phyloP scores from a whole-genome alignment of 2,113 vertebrate genomes.

The Caretta caretta region DNA sequence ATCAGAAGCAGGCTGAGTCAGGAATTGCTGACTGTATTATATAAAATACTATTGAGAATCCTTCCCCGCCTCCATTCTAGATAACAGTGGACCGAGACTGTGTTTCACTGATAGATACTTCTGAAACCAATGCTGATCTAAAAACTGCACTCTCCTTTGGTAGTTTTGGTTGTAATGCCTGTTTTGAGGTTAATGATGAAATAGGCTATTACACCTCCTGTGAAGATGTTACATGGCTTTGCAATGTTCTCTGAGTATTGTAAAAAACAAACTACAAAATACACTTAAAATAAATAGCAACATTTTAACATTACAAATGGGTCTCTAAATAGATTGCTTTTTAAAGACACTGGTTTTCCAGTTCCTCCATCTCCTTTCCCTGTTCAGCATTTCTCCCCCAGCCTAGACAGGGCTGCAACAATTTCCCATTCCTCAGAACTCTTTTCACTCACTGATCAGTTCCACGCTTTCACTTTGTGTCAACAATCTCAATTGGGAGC shows the following conservation, averaged over 20 bases:
- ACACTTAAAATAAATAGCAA: background rate
- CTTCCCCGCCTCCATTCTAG: background rate
- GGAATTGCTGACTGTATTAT: background rate
- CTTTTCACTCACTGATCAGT: background rate
- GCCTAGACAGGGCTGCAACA: accelerated
- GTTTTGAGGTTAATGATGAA: background rate
- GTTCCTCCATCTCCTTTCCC: background rate
- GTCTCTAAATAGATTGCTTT: background rate
- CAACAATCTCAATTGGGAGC: background rate
- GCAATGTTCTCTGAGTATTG: background rate
- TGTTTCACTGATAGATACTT: accelerated
- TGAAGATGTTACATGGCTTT: background rate
- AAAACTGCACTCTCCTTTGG: background rate
- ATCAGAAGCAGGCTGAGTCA: background rate
- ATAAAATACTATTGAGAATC: accelerated
- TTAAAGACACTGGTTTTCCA: background rate
- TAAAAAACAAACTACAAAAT: background rate
- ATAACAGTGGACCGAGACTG: background rate
- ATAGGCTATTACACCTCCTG: background rate
- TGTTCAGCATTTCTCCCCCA: background rate
- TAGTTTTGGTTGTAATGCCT: background rate
- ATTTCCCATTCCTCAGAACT: background rate
- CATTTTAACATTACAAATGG: background rate
- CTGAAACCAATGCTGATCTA: background rate
- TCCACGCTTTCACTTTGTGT: accelerated